These are phyloP conservation scores for Rana temporaria DNA, from an alignment of 2,113 vertebrate genomes.

Conservation along the genomic window DNA sequence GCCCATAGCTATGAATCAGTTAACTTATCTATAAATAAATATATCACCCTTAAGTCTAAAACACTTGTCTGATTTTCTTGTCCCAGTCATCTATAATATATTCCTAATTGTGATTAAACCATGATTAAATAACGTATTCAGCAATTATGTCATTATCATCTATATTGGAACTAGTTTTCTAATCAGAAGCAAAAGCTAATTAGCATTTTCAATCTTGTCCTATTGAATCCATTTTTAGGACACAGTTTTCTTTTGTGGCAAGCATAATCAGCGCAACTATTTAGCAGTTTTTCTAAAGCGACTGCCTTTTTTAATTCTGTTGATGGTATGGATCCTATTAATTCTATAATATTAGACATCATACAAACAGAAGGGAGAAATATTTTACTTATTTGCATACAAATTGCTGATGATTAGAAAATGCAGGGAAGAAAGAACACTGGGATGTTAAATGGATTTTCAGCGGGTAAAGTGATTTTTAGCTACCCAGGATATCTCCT, in stretches of 20 bases:
- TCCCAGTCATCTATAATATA: conserved; percentile 13
- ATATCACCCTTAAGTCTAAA: neutral
- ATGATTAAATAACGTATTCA: conserved; percentile 41
- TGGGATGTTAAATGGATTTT: no score
- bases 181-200: conserved; percentile 28
- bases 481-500: no score
- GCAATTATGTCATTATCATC: conserved; percentile 38
- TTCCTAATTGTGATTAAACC: conserved; percentile 23
- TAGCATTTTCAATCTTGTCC: conserved; percentile 19
- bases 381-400: neutral
- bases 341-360: neutral
- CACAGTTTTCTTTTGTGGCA: conserved; percentile 16
- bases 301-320: neutral
- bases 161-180: neutral
- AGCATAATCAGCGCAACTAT: neutral
- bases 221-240: conserved; percentile 25
- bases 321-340: neutral
- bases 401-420: neutral
- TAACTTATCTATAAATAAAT: neutral
- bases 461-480: no score
- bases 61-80: neutral
- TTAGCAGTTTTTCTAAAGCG: neutral
- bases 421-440: neutral
- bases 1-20: no score
- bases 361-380: neutral